phyloP scores from a whole-genome alignment of 2,888 invertebrate genomes.

The Standfussiana lucernea region DNA sequence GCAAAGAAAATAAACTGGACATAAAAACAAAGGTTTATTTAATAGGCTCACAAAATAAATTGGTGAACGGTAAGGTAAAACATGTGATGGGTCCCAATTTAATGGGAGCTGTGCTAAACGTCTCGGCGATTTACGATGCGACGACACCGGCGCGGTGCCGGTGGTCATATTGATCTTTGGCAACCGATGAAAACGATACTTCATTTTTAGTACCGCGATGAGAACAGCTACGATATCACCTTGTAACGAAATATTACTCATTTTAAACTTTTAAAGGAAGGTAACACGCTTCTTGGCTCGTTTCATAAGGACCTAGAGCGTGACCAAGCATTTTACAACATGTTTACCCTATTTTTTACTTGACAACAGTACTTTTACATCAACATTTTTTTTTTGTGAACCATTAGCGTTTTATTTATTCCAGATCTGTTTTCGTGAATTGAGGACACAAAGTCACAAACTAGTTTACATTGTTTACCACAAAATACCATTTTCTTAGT shows the following conservation, averaged over 20 bases:
- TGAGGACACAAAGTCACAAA: constrained; percentile 27
- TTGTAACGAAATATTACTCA: constrained; percentile 11
- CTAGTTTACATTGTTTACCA: constrained; percentile 34
- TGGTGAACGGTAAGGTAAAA: constrained; percentile 12
- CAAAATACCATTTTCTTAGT: constrained; percentile 18
- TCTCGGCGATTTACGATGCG: constrained; percentile 40
- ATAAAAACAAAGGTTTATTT: not conserved
- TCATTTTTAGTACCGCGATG: constrained; percentile 14
- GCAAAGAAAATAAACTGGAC: not conserved
- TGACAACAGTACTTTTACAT: constrained; percentile 2
- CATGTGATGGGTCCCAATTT: constrained; percentile 29
- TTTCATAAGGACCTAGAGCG: constrained; percentile 49
- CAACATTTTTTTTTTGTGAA: constrained; percentile 7
- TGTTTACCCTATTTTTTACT: constrained; percentile 43
- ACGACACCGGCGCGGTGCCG: constrained; percentile 4
- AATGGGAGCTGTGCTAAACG: constrained; percentile 28
- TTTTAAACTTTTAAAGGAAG: constrained; percentile 25
- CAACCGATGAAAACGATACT: constrained; percentile 25
- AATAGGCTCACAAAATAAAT: constrained; percentile 5
- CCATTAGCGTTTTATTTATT: constrained; percentile 11
- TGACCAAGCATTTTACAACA: constrained; percentile 49
- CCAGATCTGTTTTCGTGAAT: constrained; percentile 11
- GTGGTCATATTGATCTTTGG: constrained; percentile 25
- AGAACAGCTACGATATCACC: constrained; percentile 22
- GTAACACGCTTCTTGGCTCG: constrained; percentile 21